Evolutionary conservation across 2,113 vertebrate species (phyloP).

Genomic region (Morone chrysops): DNA sequence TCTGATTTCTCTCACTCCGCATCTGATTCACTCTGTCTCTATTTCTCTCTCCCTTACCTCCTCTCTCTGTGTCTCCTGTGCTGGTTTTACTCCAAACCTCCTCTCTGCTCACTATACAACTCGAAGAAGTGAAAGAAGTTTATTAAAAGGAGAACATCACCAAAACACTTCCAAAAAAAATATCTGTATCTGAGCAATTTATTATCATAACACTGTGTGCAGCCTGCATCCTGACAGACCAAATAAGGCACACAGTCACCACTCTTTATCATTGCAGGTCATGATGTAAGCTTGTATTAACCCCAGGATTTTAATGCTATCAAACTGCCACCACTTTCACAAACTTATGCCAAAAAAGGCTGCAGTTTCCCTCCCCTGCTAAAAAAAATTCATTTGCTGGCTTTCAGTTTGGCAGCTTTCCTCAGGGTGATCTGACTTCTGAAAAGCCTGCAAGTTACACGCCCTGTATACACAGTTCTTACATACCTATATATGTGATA

Average conservation of each 20-base stretch:
- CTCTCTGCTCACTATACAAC: background rate
- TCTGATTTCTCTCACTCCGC: slow-evolving; percentile 74
- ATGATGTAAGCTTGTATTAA: slow-evolving; percentile 42
- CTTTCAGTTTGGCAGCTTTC: slow-evolving; percentile 1
- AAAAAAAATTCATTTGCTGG: background rate
- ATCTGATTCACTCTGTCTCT: slow-evolving; percentile 62
- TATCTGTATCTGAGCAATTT: slow-evolving; percentile 4
- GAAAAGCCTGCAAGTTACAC: background rate
- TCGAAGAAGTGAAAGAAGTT: background rate
- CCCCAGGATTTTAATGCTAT: slow-evolving; percentile 25
- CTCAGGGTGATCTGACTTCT: background rate
- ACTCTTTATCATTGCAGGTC: slow-evolving; percentile 31
- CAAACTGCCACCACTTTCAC: slow-evolving; percentile 36
- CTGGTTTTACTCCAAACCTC: background rate
- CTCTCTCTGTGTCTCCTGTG: slow-evolving; percentile 12
- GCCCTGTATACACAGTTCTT: background rate
- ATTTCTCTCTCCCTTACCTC: slow-evolving; percentile 31
- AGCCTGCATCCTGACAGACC: slow-evolving; percentile 42
- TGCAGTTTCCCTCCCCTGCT: background rate
- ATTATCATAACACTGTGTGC: slow-evolving; percentile 24
- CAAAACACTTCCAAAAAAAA: slow-evolving; percentile 1
- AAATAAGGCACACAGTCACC: slow-evolving; percentile 50
- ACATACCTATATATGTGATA: background rate
- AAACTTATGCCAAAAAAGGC: slow-evolving; percentile 39
- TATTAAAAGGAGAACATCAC: background rate